Evolutionary conservation across 2,888 invertebrate genomes (phyloP).

Genomic region (Athrips mouffetella): DNA sequence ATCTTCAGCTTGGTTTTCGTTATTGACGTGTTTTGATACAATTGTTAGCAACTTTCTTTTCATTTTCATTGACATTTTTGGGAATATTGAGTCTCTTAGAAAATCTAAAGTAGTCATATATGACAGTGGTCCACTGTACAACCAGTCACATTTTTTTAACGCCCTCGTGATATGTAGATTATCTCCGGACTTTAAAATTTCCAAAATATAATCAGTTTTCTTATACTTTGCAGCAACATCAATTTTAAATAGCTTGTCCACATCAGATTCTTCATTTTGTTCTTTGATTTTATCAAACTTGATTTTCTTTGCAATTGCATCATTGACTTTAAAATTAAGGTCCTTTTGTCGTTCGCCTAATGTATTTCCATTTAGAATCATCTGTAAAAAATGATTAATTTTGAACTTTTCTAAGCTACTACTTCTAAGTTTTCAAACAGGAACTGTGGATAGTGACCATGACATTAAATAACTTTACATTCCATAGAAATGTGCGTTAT

Average conservation of each 20-base stretch:
- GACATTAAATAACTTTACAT: no score
- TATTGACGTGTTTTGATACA: constrained; percentile 36
- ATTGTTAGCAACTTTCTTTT: constrained; percentile 45
- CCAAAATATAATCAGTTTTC: constrained; percentile 46
- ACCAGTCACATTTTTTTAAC: constrained; percentile 47
- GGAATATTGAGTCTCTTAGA: constrained; percentile 46
- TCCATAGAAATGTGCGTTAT: no score
- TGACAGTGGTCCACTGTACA: constrained; percentile 41
- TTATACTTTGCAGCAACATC: constrained; percentile 50
- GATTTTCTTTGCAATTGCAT: constrained; percentile 26
- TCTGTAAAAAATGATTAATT: not conserved
- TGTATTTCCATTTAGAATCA: constrained; percentile 32
- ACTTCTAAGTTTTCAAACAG: not conserved
- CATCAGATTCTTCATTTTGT: constrained; percentile 36
- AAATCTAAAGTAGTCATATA: constrained; percentile 42
- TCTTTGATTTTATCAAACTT: constrained; percentile 36
- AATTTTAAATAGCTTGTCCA: constrained; percentile 53
- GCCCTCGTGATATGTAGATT: constrained; percentile 47
- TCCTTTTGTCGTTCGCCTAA: constrained; percentile 41
- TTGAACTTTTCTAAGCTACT: not conserved
- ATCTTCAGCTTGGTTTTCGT: constrained; percentile 33
- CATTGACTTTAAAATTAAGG: constrained; percentile 38
- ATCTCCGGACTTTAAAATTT: constrained; percentile 50
- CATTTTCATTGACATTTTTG: constrained; percentile 54
- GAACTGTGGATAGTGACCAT: no score